Evolutionary conservation across 1,140 invertebrate genomes (phyloP), one percentile per base, ranked within the genome.

Genomic region (Temnothorax longispinosus): DNA sequence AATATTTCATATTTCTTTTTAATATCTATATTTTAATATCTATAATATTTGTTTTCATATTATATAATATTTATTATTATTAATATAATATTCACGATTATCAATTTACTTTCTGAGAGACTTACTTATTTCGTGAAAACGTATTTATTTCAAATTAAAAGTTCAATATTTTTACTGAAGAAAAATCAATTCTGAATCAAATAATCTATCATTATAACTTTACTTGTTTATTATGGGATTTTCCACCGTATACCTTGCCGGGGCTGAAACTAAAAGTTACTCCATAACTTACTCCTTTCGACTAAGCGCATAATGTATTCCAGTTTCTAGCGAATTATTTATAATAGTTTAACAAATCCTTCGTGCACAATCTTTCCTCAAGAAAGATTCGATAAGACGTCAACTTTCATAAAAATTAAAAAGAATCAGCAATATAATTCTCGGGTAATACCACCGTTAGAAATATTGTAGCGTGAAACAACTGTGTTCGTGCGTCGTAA

Each of bases 401-500:
- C 41, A n/a, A 18, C 13, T 62, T 35, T 50, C 18, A 64, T 38
- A 11, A 21, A 32, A 65, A 65, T 47, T 21, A 21, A 78, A 64
- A 78, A n/a, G 18, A 56, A 76, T 76, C 54, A 76, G 8, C n/a
- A 32, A 76, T 76, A 21, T 27, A 27, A 44, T 76, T 60, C 38
- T 44, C 38, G 3, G 35, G 60, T 56, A 58, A 27, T 60, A 60
- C 13, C 5, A 60, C 2, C 3, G 38, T 27, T 41, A 41, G 72
- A 44, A 76, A 76, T 4, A 21, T 60, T 44, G 54, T 44, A 44
- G 54, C 54, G 54, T 60, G 74, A 41, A 76, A 76, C 38, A 60
- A 60, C 38, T 60, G 35, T 72, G 32, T 76, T 76, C 54, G 74
- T 76, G 54, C 54, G 38, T 76, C 54, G 74, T 76, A 76, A 76